Evolutionary conservation across 2,113 vertebrate species (phyloP), one percentile per base, ranked within the genome.

Genomic region (Plecturocebus donacophilus): DNA sequence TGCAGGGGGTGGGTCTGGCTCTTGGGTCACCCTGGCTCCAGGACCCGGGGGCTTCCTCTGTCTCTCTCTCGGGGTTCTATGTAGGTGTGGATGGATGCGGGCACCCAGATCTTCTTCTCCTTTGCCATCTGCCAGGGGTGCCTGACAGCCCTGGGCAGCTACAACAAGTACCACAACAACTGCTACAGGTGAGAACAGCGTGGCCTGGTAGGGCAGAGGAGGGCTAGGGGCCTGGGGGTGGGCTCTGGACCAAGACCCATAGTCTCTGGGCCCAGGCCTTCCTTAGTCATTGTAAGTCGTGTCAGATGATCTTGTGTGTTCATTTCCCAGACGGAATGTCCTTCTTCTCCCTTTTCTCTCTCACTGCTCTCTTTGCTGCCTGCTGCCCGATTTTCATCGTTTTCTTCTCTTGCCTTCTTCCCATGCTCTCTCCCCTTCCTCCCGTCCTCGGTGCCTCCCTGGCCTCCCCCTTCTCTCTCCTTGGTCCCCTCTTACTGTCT

Each of bases 121-220:
- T 99, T 99, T 0, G 99, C 99, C 32, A 98, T 99, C 91, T 99
- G 99, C 90, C 99, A 99, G 96, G 99, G 99, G 4, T 99, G 99
- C 32, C 98, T 99, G 76, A 99, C 99, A 0, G 99, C 99, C 71
- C 98, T 99, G 97, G 99, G 99, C 81, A 99, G 99, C 98, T 99
- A 99, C 98, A 99, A 99, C 98, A 99, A 99, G 76, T 99, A 99
- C 73, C 99, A 99, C 98, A 99, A 99, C 98, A 99, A 99, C 98
- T 99, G 99, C 95, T 99, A 99, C 99, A 99, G 98, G 99, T 99
- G 96, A 97, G 94, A 38, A 19, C 14, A 10, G 56, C 42, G 20
- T 2, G 12, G 38, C 2, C 11, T 0, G 35, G 73, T 21, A 21
- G 61, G 61, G 40, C 47, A 2, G 6, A 73, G 66, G 35, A 64